These are phyloP conservation scores for Cepaea hortensis DNA, from an alignment of 2,888 invertebrate genomes.

Conservation along the genomic window DNA sequence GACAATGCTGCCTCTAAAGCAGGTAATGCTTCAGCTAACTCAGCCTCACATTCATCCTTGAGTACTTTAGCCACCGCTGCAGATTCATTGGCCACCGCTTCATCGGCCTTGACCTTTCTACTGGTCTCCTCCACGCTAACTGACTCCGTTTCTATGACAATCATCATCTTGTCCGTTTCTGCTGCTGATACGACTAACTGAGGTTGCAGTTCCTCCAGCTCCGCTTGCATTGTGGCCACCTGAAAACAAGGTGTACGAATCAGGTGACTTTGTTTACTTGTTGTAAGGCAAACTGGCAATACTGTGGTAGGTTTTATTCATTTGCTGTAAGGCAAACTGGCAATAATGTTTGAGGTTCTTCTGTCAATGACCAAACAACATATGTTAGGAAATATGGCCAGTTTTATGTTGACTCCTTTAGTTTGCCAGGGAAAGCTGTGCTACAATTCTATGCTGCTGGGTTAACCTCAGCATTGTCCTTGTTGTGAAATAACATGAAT, in stretches of 20 bases:
- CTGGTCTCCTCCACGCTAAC: constrained; percentile 87
- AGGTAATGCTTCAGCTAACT: constrained; percentile 76
- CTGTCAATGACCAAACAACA: neutral
- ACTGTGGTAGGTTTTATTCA: neutral
- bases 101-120: constrained; percentile 86
- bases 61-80: constrained; percentile 89
- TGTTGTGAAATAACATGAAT: too few relatives aligned
- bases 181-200: constrained; percentile 84
- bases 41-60: constrained; percentile 80
- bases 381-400: too few relatives aligned
- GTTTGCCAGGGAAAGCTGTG: too few relatives aligned
- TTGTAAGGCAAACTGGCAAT: neutral
- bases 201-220: constrained; percentile 85
- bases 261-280: neutral
- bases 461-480: too few relatives aligned
- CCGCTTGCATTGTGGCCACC: constrained; percentile 86
- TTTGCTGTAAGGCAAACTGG: too few relatives aligned
- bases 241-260: constrained; percentile 65
- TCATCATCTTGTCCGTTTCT: constrained; percentile 86
- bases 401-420: too few relatives aligned
- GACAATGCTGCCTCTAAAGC: constrained; percentile 76
- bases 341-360: neutral
- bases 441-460: too few relatives aligned
- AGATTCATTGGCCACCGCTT: constrained; percentile 90
- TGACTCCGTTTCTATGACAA: constrained; percentile 84